A percentile compares a stretch with the other conserved stretches of the same genome.
These are phyloP conservation scores for Macropis europaea DNA, from an alignment of 2,888 invertebrate species.

Conservation along the genomic window DNA sequence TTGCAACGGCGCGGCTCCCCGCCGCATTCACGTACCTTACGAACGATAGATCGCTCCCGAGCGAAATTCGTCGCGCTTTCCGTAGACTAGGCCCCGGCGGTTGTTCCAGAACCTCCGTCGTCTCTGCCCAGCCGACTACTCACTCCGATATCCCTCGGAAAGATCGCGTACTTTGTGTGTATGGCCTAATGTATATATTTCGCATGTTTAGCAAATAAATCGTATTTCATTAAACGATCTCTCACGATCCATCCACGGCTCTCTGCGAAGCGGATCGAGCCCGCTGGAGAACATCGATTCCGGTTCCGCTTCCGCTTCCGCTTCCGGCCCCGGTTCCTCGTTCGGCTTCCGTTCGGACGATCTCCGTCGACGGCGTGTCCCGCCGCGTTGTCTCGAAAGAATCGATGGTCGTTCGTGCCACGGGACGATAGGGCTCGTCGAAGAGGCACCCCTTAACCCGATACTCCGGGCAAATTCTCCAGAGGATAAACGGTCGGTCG, in stretches of 20 bases:
- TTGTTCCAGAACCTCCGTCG: neutral
- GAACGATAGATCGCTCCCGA: neutral
- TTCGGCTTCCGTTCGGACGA: slow-evolving; percentile 11
- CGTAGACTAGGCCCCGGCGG: slow-evolving; percentile 43
- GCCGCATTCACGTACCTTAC: slow-evolving; percentile 24
- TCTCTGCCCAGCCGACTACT: neutral
- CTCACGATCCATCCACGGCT: too few species aligned
- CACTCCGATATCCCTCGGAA: slow-evolving; percentile 28
- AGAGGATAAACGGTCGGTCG: slow-evolving; percentile 65
- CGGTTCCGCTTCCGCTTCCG: too few species aligned
- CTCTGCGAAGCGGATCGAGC: slow-evolving; percentile 14
- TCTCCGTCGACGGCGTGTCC: neutral
- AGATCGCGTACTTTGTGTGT: slow-evolving; percentile 69
- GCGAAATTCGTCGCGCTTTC: slow-evolving; percentile 36
- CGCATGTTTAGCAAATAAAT: slow-evolving; percentile 76
- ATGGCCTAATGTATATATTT: slow-evolving; percentile 77
- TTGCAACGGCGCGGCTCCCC: slow-evolving; percentile 27
- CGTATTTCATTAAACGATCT: slow-evolving; percentile 68
- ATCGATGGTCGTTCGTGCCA: slow-evolving; percentile 63
- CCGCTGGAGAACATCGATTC: slow-evolving; percentile 8
- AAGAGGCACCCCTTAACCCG: slow-evolving; percentile 58
- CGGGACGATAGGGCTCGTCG: slow-evolving; percentile 64
- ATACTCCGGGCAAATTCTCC: slow-evolving; percentile 69
- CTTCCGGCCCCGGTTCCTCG: slow-evolving; percentile 1
- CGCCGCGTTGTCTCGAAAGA: slow-evolving; percentile 22